Evolutionary conservation across 2,113 vertebrate genomes (phyloP), one percentile per base, ranked within the genome.

Genomic region (Bucco capensis): DNA sequence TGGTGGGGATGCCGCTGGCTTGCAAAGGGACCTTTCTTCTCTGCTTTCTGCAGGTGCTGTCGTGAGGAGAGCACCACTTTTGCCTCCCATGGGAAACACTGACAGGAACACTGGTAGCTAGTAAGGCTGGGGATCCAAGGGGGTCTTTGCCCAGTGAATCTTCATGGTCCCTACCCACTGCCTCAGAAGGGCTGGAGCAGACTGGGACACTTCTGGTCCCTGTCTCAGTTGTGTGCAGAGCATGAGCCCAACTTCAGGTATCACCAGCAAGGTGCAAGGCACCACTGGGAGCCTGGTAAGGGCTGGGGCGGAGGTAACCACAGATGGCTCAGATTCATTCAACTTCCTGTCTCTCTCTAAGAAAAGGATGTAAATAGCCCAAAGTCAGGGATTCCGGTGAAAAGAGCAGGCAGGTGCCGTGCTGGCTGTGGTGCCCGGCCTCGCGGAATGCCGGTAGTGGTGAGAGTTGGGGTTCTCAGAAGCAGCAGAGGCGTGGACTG

Each of bases 391-490:
- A 97, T 98, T 96, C 96, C 94, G 96, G 51, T 78, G 93, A 96
- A 97, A 96, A 93, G 94, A 92, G 90, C 95, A 84, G 84, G 92
- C 92, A 90, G 92, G 89, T 44, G 15, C 90, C 60, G 96, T 90
- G 88, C 94, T 33, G 81, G 72, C 79, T 83, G 87, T 19, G 75
- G 84, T 69, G 30, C 88, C 83, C 31, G 57, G 94, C 88, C 98
- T 98, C 98, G 97, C 95, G 88, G 98, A 98, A 98, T 90, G 97
- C 98, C 98, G 98, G 98, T 98, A 97, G 98, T 98, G 98, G 98
- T 97, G 88, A 96, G 88, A 96, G 79, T 94, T 21, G 93, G 93
- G 96, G 82, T 98, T 98, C 98, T 98, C 97, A 97, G 98, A 98
- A 98, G 96, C 94, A 67, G 96, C 79, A 97, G 96, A 97, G 97